Conservation (phyloP, 2,888 invertebrate species). For the Xestia ashworthii region DNA sequence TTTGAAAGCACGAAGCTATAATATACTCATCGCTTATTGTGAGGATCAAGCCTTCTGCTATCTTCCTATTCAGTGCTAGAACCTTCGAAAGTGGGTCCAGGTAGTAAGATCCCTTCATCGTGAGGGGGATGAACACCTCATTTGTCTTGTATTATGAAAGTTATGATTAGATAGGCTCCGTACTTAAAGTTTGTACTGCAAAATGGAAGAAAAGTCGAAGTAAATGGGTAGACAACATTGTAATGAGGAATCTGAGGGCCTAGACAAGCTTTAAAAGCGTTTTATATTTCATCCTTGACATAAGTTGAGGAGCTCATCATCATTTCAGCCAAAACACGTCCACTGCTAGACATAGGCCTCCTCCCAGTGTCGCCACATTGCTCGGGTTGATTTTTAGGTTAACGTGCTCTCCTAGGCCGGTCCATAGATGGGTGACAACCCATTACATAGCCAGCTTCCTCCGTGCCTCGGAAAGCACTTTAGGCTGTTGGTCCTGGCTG, state of each 20-base stretch:
- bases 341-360: too few relatives aligned
- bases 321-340: too few relatives aligned
- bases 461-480: too few relatives aligned
- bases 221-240: conserved; percentile 20
- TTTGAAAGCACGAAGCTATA: too few relatives aligned
- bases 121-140: conserved; percentile 52
- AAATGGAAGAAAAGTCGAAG: conserved; percentile 6
- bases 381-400: too few relatives aligned
- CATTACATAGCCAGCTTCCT: too few relatives aligned
- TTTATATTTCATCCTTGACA: neutral
- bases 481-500: too few relatives aligned
- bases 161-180: conserved; percentile 56
- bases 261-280: neutral
- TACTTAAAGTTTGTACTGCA: conserved; percentile 36
- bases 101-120: conserved; percentile 50
- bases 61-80: neutral
- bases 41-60: conserved; percentile 9
- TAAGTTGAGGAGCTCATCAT: too few relatives aligned
- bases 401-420: too few relatives aligned
- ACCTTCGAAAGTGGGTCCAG: conserved; percentile 40
- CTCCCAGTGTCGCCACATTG: too few relatives aligned
- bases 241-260: neutral
- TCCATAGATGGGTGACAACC: too few relatives aligned
- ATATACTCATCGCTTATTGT: too few relatives aligned
- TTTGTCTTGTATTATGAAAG: conserved; percentile 66